Evolutionary conservation across 2,888 invertebrate species (phyloP).

Genomic region (Colletes collaris): DNA sequence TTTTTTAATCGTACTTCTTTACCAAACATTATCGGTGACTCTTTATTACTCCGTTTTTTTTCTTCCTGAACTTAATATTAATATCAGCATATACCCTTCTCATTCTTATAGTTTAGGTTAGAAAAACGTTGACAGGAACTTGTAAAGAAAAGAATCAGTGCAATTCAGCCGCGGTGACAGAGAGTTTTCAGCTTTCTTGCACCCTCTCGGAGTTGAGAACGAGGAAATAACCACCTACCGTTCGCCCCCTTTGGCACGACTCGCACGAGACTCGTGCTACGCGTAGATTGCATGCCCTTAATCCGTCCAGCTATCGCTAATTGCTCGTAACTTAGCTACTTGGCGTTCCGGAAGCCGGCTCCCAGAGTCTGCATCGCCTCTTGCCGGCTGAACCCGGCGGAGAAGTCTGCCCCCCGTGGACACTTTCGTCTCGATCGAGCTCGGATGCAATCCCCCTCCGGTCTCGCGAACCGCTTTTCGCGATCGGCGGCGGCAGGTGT

Average conservation of each 20-base stretch:
- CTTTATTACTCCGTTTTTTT: no score
- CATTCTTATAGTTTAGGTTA: no score
- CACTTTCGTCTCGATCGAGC: neutral
- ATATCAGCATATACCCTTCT: no score
- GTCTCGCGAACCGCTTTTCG: slow-evolving; percentile 13
- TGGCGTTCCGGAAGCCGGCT: slow-evolving; percentile 4
- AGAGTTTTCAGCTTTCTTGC: neutral
- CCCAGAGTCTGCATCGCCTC: neutral
- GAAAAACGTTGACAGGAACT: slow-evolving; percentile 16
- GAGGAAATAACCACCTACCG: slow-evolving; percentile 5
- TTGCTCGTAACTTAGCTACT: slow-evolving; percentile 3
- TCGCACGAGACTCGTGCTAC: neutral
- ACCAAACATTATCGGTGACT: no score
- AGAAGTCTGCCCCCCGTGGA: slow-evolving; percentile 29
- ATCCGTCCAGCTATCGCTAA: slow-evolving; percentile 7
- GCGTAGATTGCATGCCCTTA: slow-evolving; percentile 1
- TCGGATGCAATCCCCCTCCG: neutral
- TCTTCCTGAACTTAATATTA: no score
- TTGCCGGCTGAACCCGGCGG: neutral
- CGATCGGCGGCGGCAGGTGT: slow-evolving; percentile 59
- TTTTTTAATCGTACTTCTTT: no score
- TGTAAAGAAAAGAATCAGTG: neutral
- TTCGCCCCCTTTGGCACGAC: slow-evolving; percentile 4
- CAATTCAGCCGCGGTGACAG: neutral
- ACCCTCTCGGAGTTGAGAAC: slow-evolving; percentile 19